Conservation (phyloP, 2,113 vertebrate genomes). For the Pimephales promelas region DNA sequence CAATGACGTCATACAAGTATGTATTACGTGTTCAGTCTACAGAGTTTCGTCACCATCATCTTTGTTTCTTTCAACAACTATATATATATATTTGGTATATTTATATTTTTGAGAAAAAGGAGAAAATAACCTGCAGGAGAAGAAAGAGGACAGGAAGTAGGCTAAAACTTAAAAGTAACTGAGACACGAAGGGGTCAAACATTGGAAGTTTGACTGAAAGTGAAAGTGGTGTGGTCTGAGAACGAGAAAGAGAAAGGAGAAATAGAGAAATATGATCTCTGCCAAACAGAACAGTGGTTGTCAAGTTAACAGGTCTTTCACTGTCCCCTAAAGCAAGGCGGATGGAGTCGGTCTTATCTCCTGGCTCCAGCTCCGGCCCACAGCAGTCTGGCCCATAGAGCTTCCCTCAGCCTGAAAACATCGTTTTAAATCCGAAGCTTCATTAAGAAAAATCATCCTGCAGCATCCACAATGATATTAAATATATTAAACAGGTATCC, state of each 20-base stretch:
- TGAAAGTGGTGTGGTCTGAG: not conserved
- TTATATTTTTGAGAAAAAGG: no score
- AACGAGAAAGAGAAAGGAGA: conserved; percentile 11
- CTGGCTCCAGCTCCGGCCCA: conserved; percentile 53
- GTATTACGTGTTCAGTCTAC: no score
- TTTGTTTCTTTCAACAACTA: no score
- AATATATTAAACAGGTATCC: conserved; percentile 20
- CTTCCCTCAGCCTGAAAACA: conserved; percentile 36
- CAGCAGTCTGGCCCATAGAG: conserved; percentile 52
- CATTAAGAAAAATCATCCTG: conserved; percentile 31
- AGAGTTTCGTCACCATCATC: no score
- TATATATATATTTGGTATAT: no score
- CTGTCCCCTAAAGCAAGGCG: conserved; percentile 48
- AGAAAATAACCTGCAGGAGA: not conserved
- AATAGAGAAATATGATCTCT: conserved; percentile 10
- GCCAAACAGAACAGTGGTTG: conserved; percentile 46
- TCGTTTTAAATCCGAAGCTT: conserved; percentile 28
- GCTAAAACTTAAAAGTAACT: not conserved
- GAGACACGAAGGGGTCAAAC: not conserved
- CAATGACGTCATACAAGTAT: no score
- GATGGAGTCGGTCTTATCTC: conserved; percentile 59
- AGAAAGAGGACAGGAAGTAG: not conserved
- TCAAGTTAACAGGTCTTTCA: conserved; percentile 62
- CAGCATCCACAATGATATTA: not conserved
- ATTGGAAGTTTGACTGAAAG: not conserved